Base-by-base conservation (phyloP, 2,888 invertebrate species). In the Tachina fera region DNA sequence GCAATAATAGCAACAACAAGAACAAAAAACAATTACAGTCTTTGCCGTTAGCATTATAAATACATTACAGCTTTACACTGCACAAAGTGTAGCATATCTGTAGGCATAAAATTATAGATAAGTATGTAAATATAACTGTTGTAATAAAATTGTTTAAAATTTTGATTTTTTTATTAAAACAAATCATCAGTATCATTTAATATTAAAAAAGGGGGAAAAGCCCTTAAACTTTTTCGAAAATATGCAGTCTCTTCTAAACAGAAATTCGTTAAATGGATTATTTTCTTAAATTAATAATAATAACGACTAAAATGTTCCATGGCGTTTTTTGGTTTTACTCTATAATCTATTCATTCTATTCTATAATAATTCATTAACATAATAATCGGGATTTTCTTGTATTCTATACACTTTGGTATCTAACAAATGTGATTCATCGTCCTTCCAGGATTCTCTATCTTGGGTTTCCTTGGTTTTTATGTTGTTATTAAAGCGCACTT, bases 311-410 rank as follows among this genome's bases (percentile, higher is more conserved):
- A 65, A 56, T 39, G 16, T 67, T 65, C 39, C 56, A 45, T 67
- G 45, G 43, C 9, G 31, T 51, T 49, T 51, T 49, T 81, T 67
- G 72, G 47, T 13, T 65, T 70, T 19, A 11, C 10, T 75, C 58
- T 87, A 91, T 19, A 91, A 89, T 47, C 91, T 88, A 1, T 91
- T 91, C 9, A 91, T 78, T 13, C 89, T 90, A n/a, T n/a, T n/a
- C n/a, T n/a, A n/a, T n/a, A n/a, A n/a, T n/a, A n/a, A n/a, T 80
- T 91, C 91, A 70, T 91, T 91, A 31, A 87, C 89, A 88, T 91
- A 91, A 43, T 88, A 88, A 76, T 90, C 88, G 6, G 87, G 84
- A 65, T 87, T 84, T 65, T 88, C 88, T 67, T 82, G 74, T 65
- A 72, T 70, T 51, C 76, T 78, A 76, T 79, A 78, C 43, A 83